These are phyloP conservation scores for Meta bourneti DNA, from an alignment of 2,888 invertebrate genomes.

Conservation along the genomic window DNA sequence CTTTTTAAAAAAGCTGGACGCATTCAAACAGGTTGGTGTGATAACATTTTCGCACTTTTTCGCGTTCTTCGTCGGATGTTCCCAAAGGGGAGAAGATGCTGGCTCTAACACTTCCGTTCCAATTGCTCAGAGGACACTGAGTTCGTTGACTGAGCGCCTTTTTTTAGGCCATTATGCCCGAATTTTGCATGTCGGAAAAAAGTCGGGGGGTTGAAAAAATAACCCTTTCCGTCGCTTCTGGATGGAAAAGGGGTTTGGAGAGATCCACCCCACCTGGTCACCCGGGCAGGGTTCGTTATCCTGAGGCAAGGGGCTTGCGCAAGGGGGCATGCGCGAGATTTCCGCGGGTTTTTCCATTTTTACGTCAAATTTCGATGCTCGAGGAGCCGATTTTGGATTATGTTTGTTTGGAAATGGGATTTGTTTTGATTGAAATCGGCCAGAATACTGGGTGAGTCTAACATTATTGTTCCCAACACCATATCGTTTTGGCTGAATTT, in stretches of 20 bases:
- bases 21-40: constrained; percentile 1
- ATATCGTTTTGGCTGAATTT: background rate
- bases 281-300: constrained; percentile 46
- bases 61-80: background rate
- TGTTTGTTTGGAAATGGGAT: constrained; percentile 4
- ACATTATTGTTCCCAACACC: background rate
- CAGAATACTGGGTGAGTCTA: background rate
- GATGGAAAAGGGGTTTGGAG: constrained; percentile 45
- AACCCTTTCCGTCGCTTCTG: constrained; percentile 57
- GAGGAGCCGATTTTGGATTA: constrained; percentile 32
- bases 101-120: constrained; percentile 33
- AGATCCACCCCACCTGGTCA: constrained; percentile 49
- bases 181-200: constrained; percentile 32
- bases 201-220: constrained; percentile 19
- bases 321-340: constrained; percentile 31
- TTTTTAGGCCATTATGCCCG: constrained; percentile 8
- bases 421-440: background rate
- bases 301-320: constrained; percentile 10
- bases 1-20: background rate
- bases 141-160: constrained; percentile 40
- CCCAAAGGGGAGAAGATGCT: background rate
- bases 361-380: constrained; percentile 58
- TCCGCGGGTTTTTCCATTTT: constrained; percentile 60
- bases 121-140: constrained; percentile 28
- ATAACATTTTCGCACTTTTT: background rate